Conservation (phyloP, 2,888 invertebrate species). For the Rhorus exstirpatorius region DNA sequence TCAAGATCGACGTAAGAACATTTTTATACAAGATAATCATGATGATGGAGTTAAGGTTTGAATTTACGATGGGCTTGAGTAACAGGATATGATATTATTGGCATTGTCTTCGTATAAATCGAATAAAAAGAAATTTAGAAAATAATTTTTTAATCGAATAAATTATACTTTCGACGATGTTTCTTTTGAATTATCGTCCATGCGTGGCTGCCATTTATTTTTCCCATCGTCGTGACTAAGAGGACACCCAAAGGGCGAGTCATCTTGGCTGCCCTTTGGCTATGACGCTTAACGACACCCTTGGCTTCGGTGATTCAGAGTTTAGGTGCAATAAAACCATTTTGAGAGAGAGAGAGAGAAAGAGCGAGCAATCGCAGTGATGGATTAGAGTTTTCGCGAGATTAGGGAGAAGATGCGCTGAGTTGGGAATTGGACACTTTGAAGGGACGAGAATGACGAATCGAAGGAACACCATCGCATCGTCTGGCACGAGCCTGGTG, state of each 20-base stretch:
- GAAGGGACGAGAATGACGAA: constrained; percentile 53
- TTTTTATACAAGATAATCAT: constrained; percentile 27
- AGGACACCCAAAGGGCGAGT: too few species aligned
- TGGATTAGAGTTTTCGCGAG: constrained; percentile 22
- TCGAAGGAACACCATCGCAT: constrained; percentile 47
- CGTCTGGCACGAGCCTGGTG: constrained; percentile 30
- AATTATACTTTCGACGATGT: not conserved
- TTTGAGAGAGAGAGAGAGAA: not conserved
- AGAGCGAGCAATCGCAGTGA: constrained; percentile 24
- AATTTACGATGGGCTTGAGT: not conserved
- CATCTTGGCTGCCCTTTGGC: not conserved
- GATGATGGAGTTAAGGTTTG: too few species aligned
- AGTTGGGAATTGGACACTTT: constrained; percentile 42
- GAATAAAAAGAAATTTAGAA: too few species aligned
- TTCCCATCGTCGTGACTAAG: too few species aligned
- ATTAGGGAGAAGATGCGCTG: constrained; percentile 11
- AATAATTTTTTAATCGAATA: too few species aligned
- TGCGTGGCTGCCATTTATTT: too few species aligned
- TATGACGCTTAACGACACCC: constrained; percentile 4
- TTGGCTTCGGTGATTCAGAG: constrained; percentile 15
- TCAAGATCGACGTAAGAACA: not conserved
- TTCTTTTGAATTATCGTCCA: too few species aligned
- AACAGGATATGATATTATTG: too few species aligned
- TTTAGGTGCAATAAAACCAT: not conserved
- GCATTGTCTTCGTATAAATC: too few species aligned